Base-by-base conservation (phyloP, 2,113 vertebrate species). In the Peromyscus maniculatus region DNA sequence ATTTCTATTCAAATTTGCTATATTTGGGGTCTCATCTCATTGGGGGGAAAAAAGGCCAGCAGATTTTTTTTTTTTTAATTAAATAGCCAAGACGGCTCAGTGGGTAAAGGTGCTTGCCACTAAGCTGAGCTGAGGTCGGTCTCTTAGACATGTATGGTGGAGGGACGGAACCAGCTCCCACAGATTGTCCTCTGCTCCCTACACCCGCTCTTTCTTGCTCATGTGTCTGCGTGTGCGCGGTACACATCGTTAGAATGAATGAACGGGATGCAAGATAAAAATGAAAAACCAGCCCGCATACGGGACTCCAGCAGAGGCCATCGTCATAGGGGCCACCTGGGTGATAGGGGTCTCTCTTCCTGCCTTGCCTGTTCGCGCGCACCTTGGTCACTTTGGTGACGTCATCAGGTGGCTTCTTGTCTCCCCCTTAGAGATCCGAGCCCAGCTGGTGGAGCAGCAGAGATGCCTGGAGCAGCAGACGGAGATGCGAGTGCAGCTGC, bases 391-490 rank as follows among this genome's bases (percentile, higher is more conserved):
- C 75, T 78, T 92, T 89, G 22, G 13, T 87, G 71, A 86, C 43
- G n/a, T 91, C 39, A 28, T 87, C 52, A 64, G 16, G 43, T 84
- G 77, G 26, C 46, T 97, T 90, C 97, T 96, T 77, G 86, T 97
- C 96, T 96, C 67, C 97, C 94, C 94, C 94, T 91, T 97, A 99
- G 99, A 99, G 98, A 99, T 99, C 97, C 99, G 99, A 97, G 99
- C 99, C 98, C 99, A 99, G 98, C 99, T 99, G 89, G 99, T 99
- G 94, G 99, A 99, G 97, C 99, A 99, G 97, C 99, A 99, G 97
- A 99, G 99, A 99, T 99, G 99, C 97, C 98, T 99, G 98, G 99
- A 99, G 98, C 99, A 99, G 98, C 99, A 99, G 98, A 99, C 99
- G 0, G 99, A 99, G 97, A 99, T 99, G 99, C 99, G 99, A 97